Evolutionary conservation across 1,140 invertebrate genomes (phyloP), one percentile per base, ranked within the genome.

Genomic region (Brachionus rotundiformis): DNA sequence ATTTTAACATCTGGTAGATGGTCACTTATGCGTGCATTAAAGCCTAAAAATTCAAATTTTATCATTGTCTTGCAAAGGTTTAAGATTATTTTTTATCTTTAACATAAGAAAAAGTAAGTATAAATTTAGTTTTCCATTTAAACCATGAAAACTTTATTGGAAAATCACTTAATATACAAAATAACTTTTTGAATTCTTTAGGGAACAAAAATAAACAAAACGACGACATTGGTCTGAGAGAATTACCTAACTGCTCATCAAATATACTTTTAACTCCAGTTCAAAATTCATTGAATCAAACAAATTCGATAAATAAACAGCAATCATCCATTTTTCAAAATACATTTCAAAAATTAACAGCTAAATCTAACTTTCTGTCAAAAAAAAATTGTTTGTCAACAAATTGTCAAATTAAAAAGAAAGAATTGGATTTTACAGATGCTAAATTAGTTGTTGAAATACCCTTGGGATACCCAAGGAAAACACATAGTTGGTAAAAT

Each of bases 401-500:
- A n/a, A 77, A 44, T 31, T 77, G 49, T 11, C 29, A n/a, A n/a
- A 47, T 25, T 0, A 31, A 19, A 7, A 63, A 63, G 31, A 31
- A 47, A 27, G 49, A 33, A 19, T 39, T 63, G 1, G 76, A 79
- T 31, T 63, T 79, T 41, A 79, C 47, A 19, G 76, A 79, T 25
- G 76, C 76, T 25, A 54, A 79, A 27, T 7, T 79, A 1, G 47
- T 79, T 1, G 59, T 79, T 6, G 59, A 79, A 33, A 54, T n/a
- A n/a, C n/a, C n/a, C n/a, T n/a, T n/a, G 76, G 54, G 47, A 79
- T 16, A 63, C 47, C 36, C 76, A 63, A 16, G 76, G 76, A 13
- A 79, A 79, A 23, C 59, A 79, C 25, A 59, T 79, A 23, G 76
- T 79, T 1, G 76, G 59, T 2, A 54, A 79, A 63, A 79, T 79